phyloP scores from a whole-genome alignment of 1,140 invertebrate species.

The Drosophila littoralis region DNA sequence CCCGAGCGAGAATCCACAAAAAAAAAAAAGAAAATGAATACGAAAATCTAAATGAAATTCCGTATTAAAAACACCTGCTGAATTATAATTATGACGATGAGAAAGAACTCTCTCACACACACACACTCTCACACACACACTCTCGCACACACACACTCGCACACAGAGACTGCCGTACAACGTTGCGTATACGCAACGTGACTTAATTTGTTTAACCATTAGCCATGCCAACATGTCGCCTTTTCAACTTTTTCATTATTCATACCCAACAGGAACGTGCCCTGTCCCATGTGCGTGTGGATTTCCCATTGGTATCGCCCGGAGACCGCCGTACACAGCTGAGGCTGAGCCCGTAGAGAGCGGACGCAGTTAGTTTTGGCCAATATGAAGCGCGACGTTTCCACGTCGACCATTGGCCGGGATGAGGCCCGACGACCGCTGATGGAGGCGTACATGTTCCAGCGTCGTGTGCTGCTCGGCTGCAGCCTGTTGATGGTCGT shows the following conservation, averaged over 20 bases:
- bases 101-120: not conserved
- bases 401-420: constrained; percentile 86
- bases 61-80: constrained; percentile 51
- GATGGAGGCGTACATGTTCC: constrained; percentile 87
- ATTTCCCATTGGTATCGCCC: constrained; percentile 69
- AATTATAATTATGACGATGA: constrained; percentile 53
- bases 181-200: constrained; percentile 41
- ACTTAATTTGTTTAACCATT: constrained; percentile 32
- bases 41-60: constrained; percentile 26
- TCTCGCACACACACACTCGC: too few species aligned
- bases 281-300: constrained; percentile 77
- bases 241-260: constrained; percentile 6
- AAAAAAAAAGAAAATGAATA: constrained; percentile 6
- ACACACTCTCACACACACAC: not conserved
- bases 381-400: constrained; percentile 84
- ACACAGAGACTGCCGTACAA: constrained; percentile 15
- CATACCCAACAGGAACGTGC: constrained; percentile 58
- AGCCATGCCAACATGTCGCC: not conserved
- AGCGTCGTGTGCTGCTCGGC: constrained; percentile 88
- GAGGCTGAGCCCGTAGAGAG: constrained; percentile 27
- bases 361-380: constrained; percentile 7
- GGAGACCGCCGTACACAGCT: constrained; percentile 42
- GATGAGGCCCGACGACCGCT: constrained; percentile 85
- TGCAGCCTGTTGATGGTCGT: constrained; percentile 89
- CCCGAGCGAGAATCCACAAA: constrained; percentile 12